Evolutionary conservation across 2,888 invertebrate species (phyloP).

Genomic region (Salpingus planirostris): DNA sequence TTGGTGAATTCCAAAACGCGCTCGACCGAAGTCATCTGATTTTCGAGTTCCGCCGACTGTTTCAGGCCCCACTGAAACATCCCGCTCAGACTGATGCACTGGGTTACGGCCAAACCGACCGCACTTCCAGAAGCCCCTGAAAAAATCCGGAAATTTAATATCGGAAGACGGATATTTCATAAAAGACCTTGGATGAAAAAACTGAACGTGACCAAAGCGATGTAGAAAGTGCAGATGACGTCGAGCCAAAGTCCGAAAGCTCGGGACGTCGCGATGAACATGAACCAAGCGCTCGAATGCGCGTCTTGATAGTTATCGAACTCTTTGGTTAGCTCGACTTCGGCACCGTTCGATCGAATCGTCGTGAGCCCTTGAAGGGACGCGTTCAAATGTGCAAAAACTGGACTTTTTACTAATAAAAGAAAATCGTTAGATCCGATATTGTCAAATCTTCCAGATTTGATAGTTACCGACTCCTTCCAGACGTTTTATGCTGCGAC

Average conservation of each 20-base stretch:
- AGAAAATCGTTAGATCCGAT: conserved; percentile 28
- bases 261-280: conserved; percentile 53
- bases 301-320: conserved; percentile 51
- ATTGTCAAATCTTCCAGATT: conserved; percentile 26
- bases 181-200: no score
- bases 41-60: conserved; percentile 59
- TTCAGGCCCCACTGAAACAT: conserved; percentile 57
- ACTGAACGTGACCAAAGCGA: conserved; percentile 54
- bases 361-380: conserved; percentile 65
- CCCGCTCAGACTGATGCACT: conserved; percentile 44
- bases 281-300: conserved; percentile 64
- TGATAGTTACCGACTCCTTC: conserved; percentile 54
- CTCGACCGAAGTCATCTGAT: conserved; percentile 58
- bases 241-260: conserved; percentile 71
- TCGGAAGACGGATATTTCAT: no score
- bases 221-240: conserved; percentile 57
- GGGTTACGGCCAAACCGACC: conserved; percentile 48
- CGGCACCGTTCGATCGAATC: conserved; percentile 57
- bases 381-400: conserved; percentile 64
- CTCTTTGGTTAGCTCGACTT: conserved; percentile 48
- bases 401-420: conserved; percentile 46
- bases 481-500: conserved; percentile 64
- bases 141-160: no score
- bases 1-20: conserved; percentile 54
- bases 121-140: conserved; percentile 36